A percentile compares a stretch with the other conserved stretches of the same genome.
Evolutionary conservation across 1,140 invertebrate genomes (phyloP).

Genomic region (Drosophila pectinifera): DNA sequence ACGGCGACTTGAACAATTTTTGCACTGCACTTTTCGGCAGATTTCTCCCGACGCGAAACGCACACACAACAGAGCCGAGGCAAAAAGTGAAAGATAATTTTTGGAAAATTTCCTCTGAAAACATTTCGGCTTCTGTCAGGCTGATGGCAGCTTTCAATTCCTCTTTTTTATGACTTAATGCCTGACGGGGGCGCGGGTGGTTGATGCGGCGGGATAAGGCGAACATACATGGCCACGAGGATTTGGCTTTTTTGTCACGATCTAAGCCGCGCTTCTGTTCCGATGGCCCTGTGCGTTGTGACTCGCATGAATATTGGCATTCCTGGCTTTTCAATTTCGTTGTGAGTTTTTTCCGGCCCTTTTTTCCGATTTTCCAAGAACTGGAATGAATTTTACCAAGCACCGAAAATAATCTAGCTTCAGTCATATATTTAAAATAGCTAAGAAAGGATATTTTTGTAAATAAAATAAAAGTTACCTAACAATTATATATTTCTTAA

Average conservation of each 20-base stretch:
- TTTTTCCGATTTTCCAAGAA: constrained; percentile 10
- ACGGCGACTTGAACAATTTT: constrained; percentile 67
- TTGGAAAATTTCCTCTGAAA: constrained; percentile 64
- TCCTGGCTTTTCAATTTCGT: constrained; percentile 61
- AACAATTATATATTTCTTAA: too few species aligned
- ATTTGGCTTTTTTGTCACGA: constrained; percentile 76
- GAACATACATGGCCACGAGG: constrained; percentile 10
- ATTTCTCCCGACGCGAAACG: constrained; percentile 38
- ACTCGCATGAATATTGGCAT: constrained; percentile 69
- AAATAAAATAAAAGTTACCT: too few species aligned
- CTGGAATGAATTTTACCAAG: background rate
- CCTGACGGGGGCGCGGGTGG: background rate
- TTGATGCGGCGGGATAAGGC: background rate
- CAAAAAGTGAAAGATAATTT: constrained; percentile 72
- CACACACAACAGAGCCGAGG: constrained; percentile 19
- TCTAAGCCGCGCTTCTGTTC: constrained; percentile 62
- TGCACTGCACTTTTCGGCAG: constrained; percentile 51
- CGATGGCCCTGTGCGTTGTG: constrained; percentile 56
- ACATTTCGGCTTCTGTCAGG: constrained; percentile 37
- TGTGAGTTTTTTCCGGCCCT: constrained; percentile 2
- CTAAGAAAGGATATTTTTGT: too few species aligned
- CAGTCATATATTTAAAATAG: too few species aligned
- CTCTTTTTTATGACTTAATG: constrained; percentile 57
- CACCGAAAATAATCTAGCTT: background rate
- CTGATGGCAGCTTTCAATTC: constrained; percentile 38